Conservation (phyloP, 1,140 invertebrate species). For the Artemia franciscana region DNA sequence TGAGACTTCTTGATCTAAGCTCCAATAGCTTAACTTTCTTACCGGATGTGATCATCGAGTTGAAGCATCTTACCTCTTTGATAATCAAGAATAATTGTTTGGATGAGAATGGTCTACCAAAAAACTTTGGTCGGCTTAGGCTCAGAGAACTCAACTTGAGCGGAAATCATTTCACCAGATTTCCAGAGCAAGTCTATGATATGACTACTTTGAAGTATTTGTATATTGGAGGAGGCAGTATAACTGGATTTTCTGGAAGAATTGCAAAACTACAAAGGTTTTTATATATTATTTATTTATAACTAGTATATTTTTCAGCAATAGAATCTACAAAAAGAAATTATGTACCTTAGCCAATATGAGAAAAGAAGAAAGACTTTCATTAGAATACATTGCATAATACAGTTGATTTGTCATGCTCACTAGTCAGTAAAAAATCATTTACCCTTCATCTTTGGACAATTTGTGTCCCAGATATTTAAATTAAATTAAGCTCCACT, state of each 20-base stretch:
- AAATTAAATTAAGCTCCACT: no score
- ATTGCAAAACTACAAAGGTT: conserved; percentile 23
- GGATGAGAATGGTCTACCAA: conserved; percentile 54
- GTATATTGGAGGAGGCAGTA: conserved; percentile 68
- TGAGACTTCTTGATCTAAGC: conserved; percentile 51
- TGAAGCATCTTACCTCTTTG: conserved; percentile 41
- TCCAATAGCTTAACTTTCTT: conserved; percentile 53
- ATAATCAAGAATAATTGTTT: conserved; percentile 70
- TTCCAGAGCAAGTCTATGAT: conserved; percentile 67
- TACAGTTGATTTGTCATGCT: no score
- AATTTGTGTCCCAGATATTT: no score
- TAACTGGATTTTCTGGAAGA: conserved; percentile 26
- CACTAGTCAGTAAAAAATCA: no score
- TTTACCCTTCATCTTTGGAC: no score
- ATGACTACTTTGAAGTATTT: conserved; percentile 48
- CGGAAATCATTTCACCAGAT: conserved; percentile 57
- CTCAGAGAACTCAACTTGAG: conserved; percentile 72
- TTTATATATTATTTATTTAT: conserved; percentile 10
- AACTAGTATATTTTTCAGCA: no score
- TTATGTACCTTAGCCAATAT: no score
- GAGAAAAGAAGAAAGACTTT: no score
- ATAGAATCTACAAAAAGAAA: no score
- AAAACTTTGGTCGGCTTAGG: conserved; percentile 35
- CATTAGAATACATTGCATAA: no score
- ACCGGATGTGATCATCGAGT: conserved; percentile 42